Evolutionary conservation across 2,888 invertebrate species (phyloP).

Genomic region (Iselma pallidipennis): DNA sequence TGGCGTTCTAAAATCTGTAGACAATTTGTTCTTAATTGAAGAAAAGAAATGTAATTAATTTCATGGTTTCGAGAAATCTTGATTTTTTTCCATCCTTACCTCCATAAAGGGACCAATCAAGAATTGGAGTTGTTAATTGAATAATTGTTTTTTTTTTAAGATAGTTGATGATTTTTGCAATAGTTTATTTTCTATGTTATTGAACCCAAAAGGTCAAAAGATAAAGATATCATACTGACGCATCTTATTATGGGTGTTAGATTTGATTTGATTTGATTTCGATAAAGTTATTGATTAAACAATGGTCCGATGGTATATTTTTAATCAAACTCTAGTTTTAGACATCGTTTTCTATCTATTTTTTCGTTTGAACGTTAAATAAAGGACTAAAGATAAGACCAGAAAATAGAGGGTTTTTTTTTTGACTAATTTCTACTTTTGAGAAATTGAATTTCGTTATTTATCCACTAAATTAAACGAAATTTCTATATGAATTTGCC

Average conservation of each 20-base stretch:
- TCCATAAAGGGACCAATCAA: no score
- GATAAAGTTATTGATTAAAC: not conserved
- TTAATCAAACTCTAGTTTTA: not conserved
- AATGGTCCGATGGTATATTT: not conserved
- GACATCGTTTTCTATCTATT: not conserved
- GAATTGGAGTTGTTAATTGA: slow-evolving; percentile 5
- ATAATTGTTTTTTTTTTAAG: not conserved
- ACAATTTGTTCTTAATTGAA: no score
- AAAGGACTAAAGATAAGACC: no score
- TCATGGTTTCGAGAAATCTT: no score
- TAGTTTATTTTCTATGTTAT: not conserved
- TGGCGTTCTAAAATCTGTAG: no score
- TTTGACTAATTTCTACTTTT: not conserved
- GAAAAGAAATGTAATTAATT: no score
- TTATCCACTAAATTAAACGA: not conserved
- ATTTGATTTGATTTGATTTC: not conserved
- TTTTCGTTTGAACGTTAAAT: not conserved
- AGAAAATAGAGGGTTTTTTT: not conserved
- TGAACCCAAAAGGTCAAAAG: not conserved
- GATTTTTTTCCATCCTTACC: no score
- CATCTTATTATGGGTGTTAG: not conserved
- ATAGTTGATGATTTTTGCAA: slow-evolving; percentile 8
- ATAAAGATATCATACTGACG: not conserved
- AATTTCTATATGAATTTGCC: not conserved
- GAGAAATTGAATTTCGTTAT: not conserved